A percentile compares a stretch with the other conserved stretches of the same genome.
These are phyloP conservation scores for Pitangus sulphuratus DNA, from an alignment of 2,797 vertebrate species.

Conservation along the genomic window DNA sequence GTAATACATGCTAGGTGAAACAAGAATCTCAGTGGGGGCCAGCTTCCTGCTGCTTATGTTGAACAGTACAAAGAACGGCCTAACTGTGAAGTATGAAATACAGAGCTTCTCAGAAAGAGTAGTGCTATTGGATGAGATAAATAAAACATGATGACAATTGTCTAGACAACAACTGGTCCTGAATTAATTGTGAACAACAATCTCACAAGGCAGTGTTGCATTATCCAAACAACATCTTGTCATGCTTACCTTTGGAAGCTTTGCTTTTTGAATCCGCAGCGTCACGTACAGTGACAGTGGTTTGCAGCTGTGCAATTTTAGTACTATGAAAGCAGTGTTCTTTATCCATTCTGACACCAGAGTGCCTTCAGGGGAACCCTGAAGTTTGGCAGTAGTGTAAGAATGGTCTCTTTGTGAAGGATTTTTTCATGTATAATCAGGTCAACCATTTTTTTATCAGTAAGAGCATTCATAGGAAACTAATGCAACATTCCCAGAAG, in stretches of 20 bases:
- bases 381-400: neutral
- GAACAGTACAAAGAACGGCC: neutral
- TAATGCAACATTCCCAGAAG: neutral
- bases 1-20: conserved; percentile 8
- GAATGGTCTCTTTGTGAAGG: neutral
- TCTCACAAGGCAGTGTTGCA: neutral
- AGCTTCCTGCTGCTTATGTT: neutral
- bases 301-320: neutral
- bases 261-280: neutral
- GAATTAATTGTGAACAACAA: conserved; percentile 23
- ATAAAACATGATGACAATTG: conserved; percentile 39
- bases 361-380: neutral
- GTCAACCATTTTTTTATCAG: neutral
- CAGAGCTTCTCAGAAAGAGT: neutral
- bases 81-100: conserved; percentile 21
- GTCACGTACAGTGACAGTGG: neutral
- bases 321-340: neutral
- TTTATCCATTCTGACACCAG: neutral
- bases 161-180: neutral
- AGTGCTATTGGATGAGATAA: neutral
- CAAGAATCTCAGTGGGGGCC: neutral
- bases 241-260: neutral
- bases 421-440: neutral
- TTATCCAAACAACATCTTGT: neutral
- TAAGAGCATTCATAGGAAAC: neutral